A percentile compares a stretch with the other conserved stretches of the same genome.
These are phyloP conservation scores for Chloroceryle aenea DNA, from an alignment of 2,113 vertebrate species.

Conservation along the genomic window DNA sequence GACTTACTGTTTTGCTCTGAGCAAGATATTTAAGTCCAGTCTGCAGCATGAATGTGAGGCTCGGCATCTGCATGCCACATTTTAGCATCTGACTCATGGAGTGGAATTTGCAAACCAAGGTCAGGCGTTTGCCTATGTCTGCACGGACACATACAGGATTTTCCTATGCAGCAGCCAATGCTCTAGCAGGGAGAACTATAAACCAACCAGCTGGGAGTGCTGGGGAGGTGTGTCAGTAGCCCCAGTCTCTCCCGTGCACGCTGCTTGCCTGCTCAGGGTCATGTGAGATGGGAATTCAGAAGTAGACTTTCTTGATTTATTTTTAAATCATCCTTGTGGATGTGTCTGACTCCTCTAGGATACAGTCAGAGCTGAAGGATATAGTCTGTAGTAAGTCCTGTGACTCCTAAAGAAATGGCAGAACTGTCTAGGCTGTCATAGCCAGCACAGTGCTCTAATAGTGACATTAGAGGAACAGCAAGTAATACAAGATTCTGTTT, in stretches of 20 bases:
- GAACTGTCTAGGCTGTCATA: not conserved
- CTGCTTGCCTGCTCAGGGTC: not conserved
- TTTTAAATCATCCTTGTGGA: not conserved
- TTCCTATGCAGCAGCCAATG: not conserved
- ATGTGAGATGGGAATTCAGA: not conserved
- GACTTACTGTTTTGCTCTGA: not conserved
- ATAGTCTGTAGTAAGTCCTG: not conserved
- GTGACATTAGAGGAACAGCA: not conserved
- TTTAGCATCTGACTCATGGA: slow-evolving; percentile 57
- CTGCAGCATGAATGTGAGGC: not conserved
- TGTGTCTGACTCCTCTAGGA: not conserved
- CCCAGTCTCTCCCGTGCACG: not conserved
- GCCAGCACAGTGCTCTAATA: not conserved
- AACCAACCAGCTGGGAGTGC: not conserved
- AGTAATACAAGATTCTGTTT: not conserved
- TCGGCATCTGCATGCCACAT: not conserved
- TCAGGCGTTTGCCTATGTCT: not conserved
- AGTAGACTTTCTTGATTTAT: not conserved
- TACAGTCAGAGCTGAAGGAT: not conserved
- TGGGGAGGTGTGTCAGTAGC: not conserved
- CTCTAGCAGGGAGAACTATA: not conserved
- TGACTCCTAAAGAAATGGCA: not conserved
- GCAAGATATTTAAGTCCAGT: not conserved
- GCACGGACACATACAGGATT: not conserved
- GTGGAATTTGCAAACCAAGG: slow-evolving; percentile 25